Base-by-base conservation (phyloP, 2,797 vertebrate genomes). In the Chaenodraco wilsoni region DNA sequence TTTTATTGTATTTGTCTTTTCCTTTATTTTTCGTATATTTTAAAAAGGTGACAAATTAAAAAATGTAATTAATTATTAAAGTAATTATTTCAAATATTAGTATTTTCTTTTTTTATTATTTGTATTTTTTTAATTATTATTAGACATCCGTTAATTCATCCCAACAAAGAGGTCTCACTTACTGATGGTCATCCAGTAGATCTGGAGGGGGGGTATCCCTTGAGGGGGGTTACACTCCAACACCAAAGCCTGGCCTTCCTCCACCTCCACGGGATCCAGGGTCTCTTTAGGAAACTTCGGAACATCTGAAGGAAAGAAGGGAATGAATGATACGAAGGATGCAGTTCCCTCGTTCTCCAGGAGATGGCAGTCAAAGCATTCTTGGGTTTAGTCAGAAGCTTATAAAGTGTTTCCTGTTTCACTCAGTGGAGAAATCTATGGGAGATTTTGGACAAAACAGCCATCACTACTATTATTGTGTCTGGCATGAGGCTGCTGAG, bases 181-280 rank as follows among this genome's bases (percentile, higher is more conserved):
- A 99, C 98, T 95, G 44, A 98, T 97, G 10, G 97, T 99, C 98
- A 99, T 99, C 98, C 98, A 99, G 72, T 98, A 97, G 81, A 99
- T 97, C 72, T 98, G 96, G 73, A 99, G 81, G 4, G 97, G 98
- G 0, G 97, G 96, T 9, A 99, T 96, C 54, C 98, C 98, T 88
- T 93, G 92, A 0, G 98, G 98, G 4, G 98, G 98, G 49, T 97
- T 93, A 64, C 98, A 99, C 10, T 94, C 91, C 23, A 99, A 90
- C 72, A 94, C 90, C 54, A 98, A 94, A 16, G 96, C 73, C 76
- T 97, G 95, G 1, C 98, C 98, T 72, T 98, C 96, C 61, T 97
- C 96, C 54, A 98, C 96, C 44, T 93, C 91, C 0, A 99, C 82
- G 16, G 97, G 97, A 5, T 96, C 94, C 0, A 96, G 95, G 21